Conservation (phyloP, 2,888 invertebrate genomes). For the Podabrus alpinus region DNA sequence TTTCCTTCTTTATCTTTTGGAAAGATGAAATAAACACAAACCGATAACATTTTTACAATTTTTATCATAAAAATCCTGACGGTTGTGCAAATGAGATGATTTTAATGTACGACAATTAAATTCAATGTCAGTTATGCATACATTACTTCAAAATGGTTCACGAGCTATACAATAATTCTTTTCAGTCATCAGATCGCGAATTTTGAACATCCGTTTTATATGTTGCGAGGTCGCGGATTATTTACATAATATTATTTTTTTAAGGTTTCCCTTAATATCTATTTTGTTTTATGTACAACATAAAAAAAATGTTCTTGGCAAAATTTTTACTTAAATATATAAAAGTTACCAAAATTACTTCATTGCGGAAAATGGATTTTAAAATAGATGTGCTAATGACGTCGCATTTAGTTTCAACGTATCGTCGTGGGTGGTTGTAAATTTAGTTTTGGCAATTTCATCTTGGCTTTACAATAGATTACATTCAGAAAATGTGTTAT, state of each 20-base stretch:
- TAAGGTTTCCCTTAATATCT: neutral
- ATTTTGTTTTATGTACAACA: neutral
- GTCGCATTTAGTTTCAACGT: neutral
- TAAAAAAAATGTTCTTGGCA: conserved; percentile 4
- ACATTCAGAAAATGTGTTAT: neutral
- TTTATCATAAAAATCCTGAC: neutral
- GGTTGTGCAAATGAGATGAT: conserved; percentile 8
- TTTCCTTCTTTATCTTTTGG: neutral
- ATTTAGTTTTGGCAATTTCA: conserved; percentile 23
- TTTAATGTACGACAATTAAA: conserved; percentile 24
- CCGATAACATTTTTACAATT: neutral
- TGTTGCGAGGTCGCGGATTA: conserved; percentile 10
- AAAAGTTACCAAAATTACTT: conserved; percentile 12
- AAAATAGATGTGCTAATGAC: conserved; percentile 28
- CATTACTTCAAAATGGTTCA: conserved; percentile 26
- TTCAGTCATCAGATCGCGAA: conserved; percentile 23
- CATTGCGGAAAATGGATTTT: conserved; percentile 22
- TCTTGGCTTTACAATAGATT: conserved; percentile 30
- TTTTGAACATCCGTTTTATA: conserved; percentile 27
- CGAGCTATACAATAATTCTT: conserved; percentile 17
- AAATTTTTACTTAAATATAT: neutral
- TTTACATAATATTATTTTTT: neutral
- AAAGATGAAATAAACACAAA: neutral
- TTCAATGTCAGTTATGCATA: conserved; percentile 28
- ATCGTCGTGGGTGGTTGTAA: conserved; percentile 17